A percentile compares a stretch with the other conserved stretches of the same genome.
phyloP scores from a whole-genome alignment of 2,113 vertebrate species.

The Scomber scombrus region DNA sequence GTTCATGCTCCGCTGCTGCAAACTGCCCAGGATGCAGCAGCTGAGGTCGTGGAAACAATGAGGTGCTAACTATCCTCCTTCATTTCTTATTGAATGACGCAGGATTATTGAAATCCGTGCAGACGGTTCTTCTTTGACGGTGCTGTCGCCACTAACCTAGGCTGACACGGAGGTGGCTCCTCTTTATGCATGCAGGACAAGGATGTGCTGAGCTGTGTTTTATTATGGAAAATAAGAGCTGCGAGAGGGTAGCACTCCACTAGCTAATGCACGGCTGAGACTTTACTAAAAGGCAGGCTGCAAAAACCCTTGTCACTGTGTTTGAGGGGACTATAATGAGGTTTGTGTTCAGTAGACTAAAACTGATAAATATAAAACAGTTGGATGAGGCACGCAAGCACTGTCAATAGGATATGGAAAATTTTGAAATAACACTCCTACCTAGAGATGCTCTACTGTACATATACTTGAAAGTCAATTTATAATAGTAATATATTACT shows the following conservation, averaged over 20 bases:
- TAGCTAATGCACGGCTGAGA: constrained; percentile 62
- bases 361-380: constrained; percentile 62
- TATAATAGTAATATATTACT: not conserved
- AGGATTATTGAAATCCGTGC: constrained; percentile 35
- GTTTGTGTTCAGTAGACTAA: constrained; percentile 68
- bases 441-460: constrained; percentile 25
- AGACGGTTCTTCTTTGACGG: constrained; percentile 10
- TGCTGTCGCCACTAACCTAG: constrained; percentile 56
- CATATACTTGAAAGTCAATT: constrained; percentile 41
- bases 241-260: constrained; percentile 59
- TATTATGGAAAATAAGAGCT: constrained; percentile 79
- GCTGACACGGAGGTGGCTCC: constrained; percentile 54
- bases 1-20: constrained; percentile 17
- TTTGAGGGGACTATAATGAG: constrained; percentile 74
- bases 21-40: constrained; percentile 35
- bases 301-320: constrained; percentile 60
- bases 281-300: constrained; percentile 64
- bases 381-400: constrained; percentile 36
- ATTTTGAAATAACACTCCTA: constrained; percentile 40
- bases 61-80: constrained; percentile 24
- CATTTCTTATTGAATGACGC: constrained; percentile 39
- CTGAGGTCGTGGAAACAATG: constrained; percentile 37
- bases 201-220: constrained; percentile 78
- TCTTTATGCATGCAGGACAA: constrained; percentile 67
- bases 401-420: constrained; percentile 48